A percentile compares a stretch with the other conserved stretches of the same genome.
Conservation (phyloP, 2,113 vertebrate genomes). For the Mesembrinibis cayennensis region DNA sequence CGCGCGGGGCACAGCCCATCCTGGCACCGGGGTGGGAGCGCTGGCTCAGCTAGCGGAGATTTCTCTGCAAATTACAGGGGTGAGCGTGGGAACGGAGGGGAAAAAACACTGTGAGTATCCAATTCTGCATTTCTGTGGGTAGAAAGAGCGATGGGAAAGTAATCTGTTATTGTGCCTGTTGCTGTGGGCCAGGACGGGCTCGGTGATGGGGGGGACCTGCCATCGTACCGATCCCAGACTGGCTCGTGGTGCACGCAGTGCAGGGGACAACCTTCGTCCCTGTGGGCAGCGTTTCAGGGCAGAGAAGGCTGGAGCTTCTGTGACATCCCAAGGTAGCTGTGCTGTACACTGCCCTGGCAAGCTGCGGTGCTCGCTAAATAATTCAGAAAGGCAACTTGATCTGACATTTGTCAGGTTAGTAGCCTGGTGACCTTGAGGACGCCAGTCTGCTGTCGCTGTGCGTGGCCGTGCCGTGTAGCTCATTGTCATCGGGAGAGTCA, state of each 20-base stretch:
- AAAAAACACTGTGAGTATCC: neutral
- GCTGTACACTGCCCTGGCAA: neutral
- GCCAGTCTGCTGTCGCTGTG: neutral
- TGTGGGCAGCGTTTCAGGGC: neutral
- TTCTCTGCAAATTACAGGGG: neutral
- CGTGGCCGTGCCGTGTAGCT: neutral
- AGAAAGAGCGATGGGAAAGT: neutral
- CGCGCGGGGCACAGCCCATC: accelerated
- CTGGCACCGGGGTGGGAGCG: neutral
- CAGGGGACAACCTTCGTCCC: neutral
- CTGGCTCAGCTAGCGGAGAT: neutral
- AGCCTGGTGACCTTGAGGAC: neutral
- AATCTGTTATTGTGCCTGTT: neutral
- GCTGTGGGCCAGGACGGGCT: neutral
- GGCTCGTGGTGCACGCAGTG: accelerated
- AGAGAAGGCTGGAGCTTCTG: neutral
- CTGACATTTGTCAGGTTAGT: constrained; percentile 40
- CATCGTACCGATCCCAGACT: neutral
- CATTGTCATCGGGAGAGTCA: neutral
- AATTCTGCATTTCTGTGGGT: constrained; percentile 2
- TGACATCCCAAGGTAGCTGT: neutral
- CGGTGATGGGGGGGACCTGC: neutral
- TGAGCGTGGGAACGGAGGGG: neutral
- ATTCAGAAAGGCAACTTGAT: constrained; percentile 57
- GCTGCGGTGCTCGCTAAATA: constrained; percentile 53